phyloP scores from a whole-genome alignment of 2,797 vertebrate genomes.

The Onychomys arenicola region DNA sequence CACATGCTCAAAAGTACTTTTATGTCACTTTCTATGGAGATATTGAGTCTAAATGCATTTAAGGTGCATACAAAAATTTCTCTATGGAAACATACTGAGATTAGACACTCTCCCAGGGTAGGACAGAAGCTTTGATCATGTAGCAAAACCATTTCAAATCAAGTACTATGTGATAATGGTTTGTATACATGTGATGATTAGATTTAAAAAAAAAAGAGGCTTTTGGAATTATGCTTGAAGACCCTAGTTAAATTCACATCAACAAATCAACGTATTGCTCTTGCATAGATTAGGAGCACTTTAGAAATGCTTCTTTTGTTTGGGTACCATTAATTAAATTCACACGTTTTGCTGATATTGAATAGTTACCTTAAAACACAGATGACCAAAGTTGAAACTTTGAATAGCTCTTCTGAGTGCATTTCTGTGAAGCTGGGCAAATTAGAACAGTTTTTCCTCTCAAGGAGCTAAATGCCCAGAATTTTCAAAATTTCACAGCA shows the following conservation, averaged over 20 bases:
- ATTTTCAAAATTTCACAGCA: conserved; percentile 72
- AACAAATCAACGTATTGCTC: conserved; percentile 87
- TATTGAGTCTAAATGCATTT: conserved; percentile 48
- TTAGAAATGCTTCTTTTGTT: conserved; percentile 85
- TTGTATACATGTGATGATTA: conserved; percentile 87
- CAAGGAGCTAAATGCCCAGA: conserved; percentile 68
- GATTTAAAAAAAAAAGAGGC: conserved; percentile 85
- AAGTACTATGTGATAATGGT: conserved; percentile 85
- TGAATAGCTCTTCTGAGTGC: not conserved
- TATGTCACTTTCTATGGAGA: conserved; percentile 15
- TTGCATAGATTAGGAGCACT: conserved; percentile 83
- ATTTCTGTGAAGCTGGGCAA: not conserved
- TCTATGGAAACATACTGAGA: conserved; percentile 76
- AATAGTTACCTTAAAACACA: conserved; percentile 82
- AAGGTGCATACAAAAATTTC: not conserved
- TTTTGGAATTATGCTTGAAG: conserved; percentile 82
- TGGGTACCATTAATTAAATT: conserved; percentile 86
- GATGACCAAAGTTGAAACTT: conserved; percentile 74
- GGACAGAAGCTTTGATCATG: conserved; percentile 77
- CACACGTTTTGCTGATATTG: conserved; percentile 82
- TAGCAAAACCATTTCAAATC: conserved; percentile 84
- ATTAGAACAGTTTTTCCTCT: conserved; percentile 71
- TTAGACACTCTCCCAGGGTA: conserved; percentile 77
- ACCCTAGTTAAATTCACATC: conserved; percentile 88
- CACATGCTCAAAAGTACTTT: not conserved